Conservation (phyloP, 2,113 vertebrate genomes). For the Equus przewalskii region DNA sequence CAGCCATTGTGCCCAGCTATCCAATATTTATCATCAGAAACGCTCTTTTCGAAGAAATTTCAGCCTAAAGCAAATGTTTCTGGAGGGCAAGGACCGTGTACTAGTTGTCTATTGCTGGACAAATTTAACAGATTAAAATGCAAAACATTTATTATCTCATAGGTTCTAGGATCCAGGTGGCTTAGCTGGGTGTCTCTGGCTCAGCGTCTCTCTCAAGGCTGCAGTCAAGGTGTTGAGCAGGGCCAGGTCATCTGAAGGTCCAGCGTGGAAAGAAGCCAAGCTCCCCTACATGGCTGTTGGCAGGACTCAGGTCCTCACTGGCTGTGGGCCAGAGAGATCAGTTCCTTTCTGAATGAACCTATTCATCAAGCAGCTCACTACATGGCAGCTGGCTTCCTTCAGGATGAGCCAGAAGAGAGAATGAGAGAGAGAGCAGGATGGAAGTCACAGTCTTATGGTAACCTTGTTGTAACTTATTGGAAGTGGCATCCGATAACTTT, state of each 20-base stretch:
- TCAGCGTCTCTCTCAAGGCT: not conserved
- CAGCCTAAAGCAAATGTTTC: not conserved
- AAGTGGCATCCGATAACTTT: not conserved
- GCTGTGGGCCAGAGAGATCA: not conserved
- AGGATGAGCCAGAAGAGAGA: not conserved
- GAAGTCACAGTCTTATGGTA: not conserved
- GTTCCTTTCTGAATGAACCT: not conserved
- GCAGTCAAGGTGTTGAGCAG: not conserved
- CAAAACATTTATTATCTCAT: not conserved
- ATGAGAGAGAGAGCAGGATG: not conserved
- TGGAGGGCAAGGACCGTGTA: not conserved
- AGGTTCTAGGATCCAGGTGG: not conserved
- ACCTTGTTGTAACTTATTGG: not conserved
- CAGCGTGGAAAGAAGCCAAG: not conserved
- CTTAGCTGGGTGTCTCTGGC: not conserved
- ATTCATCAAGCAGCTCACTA: not conserved
- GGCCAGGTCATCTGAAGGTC: not conserved
- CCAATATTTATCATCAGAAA: not conserved
- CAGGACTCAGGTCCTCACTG: not conserved
- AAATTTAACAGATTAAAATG: not conserved
- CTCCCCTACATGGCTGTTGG: not conserved
- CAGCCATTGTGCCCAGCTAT: not conserved
- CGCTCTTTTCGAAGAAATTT: constrained; percentile 15
- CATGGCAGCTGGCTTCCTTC: not conserved
- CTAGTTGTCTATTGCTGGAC: not conserved